These are phyloP conservation scores for Nymphicus hollandicus DNA, from an alignment of 2,113 vertebrate genomes.

Conservation along the genomic window DNA sequence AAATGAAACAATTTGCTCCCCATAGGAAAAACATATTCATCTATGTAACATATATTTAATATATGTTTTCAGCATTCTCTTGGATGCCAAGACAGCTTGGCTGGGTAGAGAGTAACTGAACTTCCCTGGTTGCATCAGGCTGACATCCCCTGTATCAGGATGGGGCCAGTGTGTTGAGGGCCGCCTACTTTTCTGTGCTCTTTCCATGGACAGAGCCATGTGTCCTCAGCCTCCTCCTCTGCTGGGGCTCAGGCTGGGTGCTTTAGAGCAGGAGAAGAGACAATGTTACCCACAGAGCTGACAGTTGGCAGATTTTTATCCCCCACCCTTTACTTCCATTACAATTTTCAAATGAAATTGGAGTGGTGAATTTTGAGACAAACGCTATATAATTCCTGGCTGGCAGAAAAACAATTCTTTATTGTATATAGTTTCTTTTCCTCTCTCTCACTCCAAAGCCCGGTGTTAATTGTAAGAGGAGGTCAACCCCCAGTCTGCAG, in stretches of 20 bases:
- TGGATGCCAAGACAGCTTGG: not conserved
- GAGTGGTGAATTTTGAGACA: not conserved
- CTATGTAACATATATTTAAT: not conserved
- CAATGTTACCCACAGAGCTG: not conserved
- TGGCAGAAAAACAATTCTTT: not conserved
- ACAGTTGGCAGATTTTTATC: fast-evolving
- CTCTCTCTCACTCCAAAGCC: not conserved
- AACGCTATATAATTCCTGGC: not conserved
- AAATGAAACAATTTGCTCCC: not conserved
- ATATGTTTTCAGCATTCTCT: not conserved
- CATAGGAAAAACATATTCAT: not conserved
- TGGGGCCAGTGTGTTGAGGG: not conserved
- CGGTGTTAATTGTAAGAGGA: not conserved
- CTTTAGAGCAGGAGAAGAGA: not conserved
- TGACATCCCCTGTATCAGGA: not conserved
- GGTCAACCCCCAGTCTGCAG: not conserved
- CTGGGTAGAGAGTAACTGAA: not conserved
- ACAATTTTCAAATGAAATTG: not conserved
- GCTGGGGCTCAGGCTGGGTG: not conserved
- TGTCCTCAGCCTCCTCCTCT: not conserved
- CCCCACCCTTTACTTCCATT: not conserved
- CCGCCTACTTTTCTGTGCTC: not conserved
- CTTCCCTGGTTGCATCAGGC: not conserved
- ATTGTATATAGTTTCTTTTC: not conserved
- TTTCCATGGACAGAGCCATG: not conserved